These are phyloP conservation scores for Hemiscyllium ocellatum DNA, from an alignment of 2,113 vertebrate genomes.

Conservation along the genomic window DNA sequence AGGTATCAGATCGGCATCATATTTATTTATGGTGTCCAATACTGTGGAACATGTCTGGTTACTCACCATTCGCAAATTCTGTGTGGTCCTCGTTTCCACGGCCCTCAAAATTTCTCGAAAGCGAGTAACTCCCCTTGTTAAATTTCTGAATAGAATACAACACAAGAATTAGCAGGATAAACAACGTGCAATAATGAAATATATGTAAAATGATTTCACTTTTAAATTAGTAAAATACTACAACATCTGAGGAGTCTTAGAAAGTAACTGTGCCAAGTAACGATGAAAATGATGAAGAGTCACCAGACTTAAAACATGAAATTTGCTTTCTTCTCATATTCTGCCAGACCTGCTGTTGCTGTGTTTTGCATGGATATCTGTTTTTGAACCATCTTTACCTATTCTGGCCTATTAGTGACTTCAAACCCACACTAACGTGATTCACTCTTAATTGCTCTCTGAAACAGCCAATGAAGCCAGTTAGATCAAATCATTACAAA, in stretches of 20 bases:
- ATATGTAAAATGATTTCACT: not conserved
- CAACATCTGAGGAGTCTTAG: not conserved
- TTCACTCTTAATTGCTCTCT: not conserved
- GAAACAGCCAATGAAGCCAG: not conserved
- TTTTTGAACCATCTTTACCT: not conserved
- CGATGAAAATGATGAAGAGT: not conserved
- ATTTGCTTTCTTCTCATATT: no score
- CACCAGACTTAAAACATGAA: not conserved
- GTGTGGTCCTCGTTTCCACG: constrained; percentile 90
- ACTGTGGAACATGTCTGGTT: not conserved
- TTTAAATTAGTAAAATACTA: not conserved
- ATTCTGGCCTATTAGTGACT: not conserved
- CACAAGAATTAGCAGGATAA: not conserved
- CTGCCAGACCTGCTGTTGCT: no score
- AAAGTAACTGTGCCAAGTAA: not conserved
- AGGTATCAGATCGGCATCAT: not conserved
- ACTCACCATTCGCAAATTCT: constrained; percentile 84
- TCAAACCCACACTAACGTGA: not conserved
- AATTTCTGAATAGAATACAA: constrained; percentile 67
- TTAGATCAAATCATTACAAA: not conserved
- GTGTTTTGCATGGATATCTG: no score
- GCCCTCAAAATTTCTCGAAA: constrained; percentile 94
- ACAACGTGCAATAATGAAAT: not conserved
- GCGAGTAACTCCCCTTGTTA: constrained; percentile 86
- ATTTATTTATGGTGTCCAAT: not conserved